Percentiles rank a stretch among this genome's conserved stretches.
Evolutionary conservation across 2,888 invertebrate species (phyloP).

Genomic region (Amphiduros pacificus): DNA sequence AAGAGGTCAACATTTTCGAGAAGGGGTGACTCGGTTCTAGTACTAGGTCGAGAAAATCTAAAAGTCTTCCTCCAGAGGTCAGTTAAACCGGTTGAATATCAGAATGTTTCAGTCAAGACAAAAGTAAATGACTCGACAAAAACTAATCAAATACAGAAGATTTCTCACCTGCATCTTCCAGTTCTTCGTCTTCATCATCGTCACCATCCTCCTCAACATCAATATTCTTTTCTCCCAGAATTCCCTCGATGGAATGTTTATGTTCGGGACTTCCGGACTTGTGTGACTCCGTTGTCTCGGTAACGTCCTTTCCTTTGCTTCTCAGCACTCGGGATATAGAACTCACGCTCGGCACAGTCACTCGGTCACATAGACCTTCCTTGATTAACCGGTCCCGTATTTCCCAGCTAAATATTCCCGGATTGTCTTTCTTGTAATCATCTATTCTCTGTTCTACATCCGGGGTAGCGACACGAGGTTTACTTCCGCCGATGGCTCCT

Average conservation of each 20-base stretch:
- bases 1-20: too few relatives aligned
- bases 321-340: constrained; percentile 85
- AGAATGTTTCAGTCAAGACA: neutral
- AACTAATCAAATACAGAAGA: neutral
- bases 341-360: constrained; percentile 88
- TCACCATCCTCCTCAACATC: neutral
- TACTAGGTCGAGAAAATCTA: too few relatives aligned
- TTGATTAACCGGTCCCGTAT: constrained; percentile 63
- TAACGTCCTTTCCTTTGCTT: neutral
- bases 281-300: neutral
- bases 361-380: constrained; percentile 87
- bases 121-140: neutral
- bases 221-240: neutral
- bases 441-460: constrained; percentile 91
- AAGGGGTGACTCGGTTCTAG: too few relatives aligned
- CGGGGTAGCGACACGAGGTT: constrained; percentile 90
- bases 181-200: neutral
- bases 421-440: constrained; percentile 69
- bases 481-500: constrained; percentile 76
- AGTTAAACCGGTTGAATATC: too few relatives aligned
- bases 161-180: constrained; percentile 9
- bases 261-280: constrained; percentile 3
- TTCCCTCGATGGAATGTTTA: constrained; percentile 6
- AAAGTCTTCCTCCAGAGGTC: too few relatives aligned
- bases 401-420: neutral